A percentile compares a stretch with the other conserved stretches of the same genome.
These are phyloP conservation scores for Drosophila bifasciata DNA, from an alignment of 1,140 invertebrate genomes.

Conservation along the genomic window DNA sequence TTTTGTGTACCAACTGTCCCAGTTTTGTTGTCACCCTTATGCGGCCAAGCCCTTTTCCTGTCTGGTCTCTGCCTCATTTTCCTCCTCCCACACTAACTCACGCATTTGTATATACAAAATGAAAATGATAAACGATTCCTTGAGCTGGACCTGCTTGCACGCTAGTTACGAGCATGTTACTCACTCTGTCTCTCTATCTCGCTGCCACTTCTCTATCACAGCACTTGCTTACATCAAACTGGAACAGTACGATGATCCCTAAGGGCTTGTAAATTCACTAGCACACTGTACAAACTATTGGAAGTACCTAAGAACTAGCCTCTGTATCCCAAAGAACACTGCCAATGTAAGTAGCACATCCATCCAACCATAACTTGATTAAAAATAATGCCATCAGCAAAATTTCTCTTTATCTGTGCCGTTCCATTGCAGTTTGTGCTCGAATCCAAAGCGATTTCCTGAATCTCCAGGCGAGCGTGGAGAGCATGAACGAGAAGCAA, in stretches of 20 bases:
- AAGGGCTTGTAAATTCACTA: slow-evolving; percentile 59
- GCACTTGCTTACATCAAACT: slow-evolving; percentile 84
- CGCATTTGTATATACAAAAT: slow-evolving; percentile 67
- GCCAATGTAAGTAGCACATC: slow-evolving; percentile 66
- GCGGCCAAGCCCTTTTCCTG: slow-evolving; percentile 72
- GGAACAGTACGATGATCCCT: slow-evolving; percentile 83
- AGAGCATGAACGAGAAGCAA: slow-evolving; percentile 73
- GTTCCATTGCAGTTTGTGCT: slow-evolving; percentile 63
- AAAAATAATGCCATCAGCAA: neutral
- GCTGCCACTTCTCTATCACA: slow-evolving; percentile 66
- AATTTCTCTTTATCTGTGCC: slow-evolving; percentile 4
- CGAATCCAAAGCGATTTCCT: slow-evolving; percentile 74
- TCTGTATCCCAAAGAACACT: slow-evolving; percentile 42
- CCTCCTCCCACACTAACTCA: slow-evolving; percentile 42
- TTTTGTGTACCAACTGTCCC: slow-evolving; percentile 59
- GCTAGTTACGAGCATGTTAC: slow-evolving; percentile 51
- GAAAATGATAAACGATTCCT: slow-evolving; percentile 70
- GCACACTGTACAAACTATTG: slow-evolving; percentile 57
- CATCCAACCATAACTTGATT: neutral
- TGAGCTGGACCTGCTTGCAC: slow-evolving; percentile 54
- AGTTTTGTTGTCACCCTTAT: slow-evolving; percentile 65
- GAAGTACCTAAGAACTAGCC: slow-evolving; percentile 34
- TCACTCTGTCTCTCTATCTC: slow-evolving; percentile 34
- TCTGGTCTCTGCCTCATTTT: slow-evolving; percentile 23
- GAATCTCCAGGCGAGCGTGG: slow-evolving; percentile 63